Evolutionary conservation across 2,888 invertebrate species (phyloP), one percentile per base, ranked within the genome.

Genomic region (Agrenia bidenticulata): DNA sequence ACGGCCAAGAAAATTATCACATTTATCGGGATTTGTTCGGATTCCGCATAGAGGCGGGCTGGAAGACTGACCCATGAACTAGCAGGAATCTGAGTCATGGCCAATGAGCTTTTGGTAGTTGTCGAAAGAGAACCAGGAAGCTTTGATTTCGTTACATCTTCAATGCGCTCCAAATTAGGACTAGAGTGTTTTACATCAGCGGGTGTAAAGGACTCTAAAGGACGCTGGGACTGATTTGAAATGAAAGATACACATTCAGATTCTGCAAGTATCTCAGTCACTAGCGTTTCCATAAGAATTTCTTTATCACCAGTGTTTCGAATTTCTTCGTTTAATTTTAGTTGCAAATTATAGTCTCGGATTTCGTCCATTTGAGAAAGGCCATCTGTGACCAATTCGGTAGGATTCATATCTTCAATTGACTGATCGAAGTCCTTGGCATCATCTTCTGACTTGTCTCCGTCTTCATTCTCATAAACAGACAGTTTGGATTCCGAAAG

Each of bases 401-500:
- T 51, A 19, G 24, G 5, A 17, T 21, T 15, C 15, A 21, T 13
- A 21, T 21, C 23, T 2, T 51, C 26, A 15, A 13, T 21, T 51
- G 13, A 4, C 15, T 51, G 4, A 5, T 51, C 51, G 21, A 45
- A 45, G 45, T 15, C 15, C 51, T 39, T 9, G 21, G n/a, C 0
- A 42, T 41, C 19, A 13, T 50, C 42, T 13, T 50, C 56, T 9
- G 15, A 17, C 37, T 9, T 9, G 15, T 66, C 66, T 17, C 42
- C 57, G 15, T 49, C 57, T n/a, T 65, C 57, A 0, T 27, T 45
- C 4, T 60, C 66, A 37, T 50, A 64, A 1, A 63, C 32, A 1
- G 66, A 66, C 11, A 55, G 23, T 17, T 45, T 59, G 1, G 66
- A 67, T 11, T 67, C 58, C n/a, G 67, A 64, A 37, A 64, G 37